A percentile compares a stretch with the other conserved stretches of the same genome.
Evolutionary conservation across 2,113 vertebrate species (phyloP).

Genomic region (Hippocampus comes): DNA sequence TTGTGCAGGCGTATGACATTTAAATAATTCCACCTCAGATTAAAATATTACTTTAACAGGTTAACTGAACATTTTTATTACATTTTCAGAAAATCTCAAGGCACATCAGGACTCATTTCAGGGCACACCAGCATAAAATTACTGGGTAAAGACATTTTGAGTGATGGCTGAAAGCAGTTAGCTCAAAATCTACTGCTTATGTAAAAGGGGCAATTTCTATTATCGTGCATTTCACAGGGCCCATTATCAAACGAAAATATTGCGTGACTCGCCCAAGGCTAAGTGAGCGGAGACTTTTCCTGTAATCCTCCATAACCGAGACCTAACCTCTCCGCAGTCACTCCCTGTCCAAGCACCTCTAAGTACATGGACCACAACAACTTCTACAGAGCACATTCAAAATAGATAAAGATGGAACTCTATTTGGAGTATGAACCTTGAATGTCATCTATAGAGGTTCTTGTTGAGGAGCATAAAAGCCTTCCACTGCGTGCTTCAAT

Average conservation of each 20-base stretch:
- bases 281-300: slow-evolving; percentile 8
- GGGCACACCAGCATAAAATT: slow-evolving; percentile 11
- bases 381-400: too few species aligned
- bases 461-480: too few species aligned
- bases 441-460: too few species aligned
- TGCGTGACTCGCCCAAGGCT: slow-evolving; percentile 44
- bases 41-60: slow-evolving; percentile 25
- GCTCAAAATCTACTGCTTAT: slow-evolving; percentile 23
- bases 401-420: too few species aligned
- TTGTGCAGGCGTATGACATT: neutral
- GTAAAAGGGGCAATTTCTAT: slow-evolving; percentile 26
- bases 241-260: slow-evolving; percentile 37
- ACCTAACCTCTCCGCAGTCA: neutral
- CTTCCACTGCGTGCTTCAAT: too few species aligned
- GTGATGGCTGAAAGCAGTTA: slow-evolving; percentile 28
- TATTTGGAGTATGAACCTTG: too few species aligned
- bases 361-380: neutral
- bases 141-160: slow-evolving; percentile 28
- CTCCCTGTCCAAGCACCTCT: neutral
- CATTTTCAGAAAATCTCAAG: slow-evolving; percentile 28
- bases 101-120: slow-evolving; percentile 24
- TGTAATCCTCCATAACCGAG: neutral
- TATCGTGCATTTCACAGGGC: slow-evolving; percentile 5
- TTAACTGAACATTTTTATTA: slow-evolving; percentile 42
- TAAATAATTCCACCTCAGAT: slow-evolving; percentile 5